A percentile compares a stretch with the other conserved stretches of the same genome.
Evolutionary conservation across 2,797 vertebrate genomes (phyloP).

Genomic region (Allobates femoralis): DNA sequence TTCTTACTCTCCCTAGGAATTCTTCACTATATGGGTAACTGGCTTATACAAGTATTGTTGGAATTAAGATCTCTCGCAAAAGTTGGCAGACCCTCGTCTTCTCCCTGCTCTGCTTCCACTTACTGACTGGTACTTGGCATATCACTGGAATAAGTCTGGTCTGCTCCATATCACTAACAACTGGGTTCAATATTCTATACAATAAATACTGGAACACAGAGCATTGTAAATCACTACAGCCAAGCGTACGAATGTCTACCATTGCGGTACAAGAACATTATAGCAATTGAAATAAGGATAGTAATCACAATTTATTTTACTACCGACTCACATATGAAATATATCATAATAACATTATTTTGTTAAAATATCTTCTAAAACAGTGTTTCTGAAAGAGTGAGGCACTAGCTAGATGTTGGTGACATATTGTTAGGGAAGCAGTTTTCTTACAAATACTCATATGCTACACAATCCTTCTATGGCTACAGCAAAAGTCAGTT

Average conservation of each 20-base stretch:
- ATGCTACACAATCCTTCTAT: too few species aligned
- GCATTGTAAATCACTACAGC: not conserved
- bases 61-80: slow-evolving; percentile 45
- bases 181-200: slow-evolving; percentile 4
- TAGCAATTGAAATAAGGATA: not conserved
- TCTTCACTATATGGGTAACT: not conserved
- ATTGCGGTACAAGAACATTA: not conserved
- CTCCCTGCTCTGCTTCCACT: not conserved
- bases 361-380: not conserved
- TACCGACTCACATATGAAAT: not conserved
- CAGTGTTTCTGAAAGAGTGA: too few species aligned
- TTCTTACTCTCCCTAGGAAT: not conserved
- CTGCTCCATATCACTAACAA: not conserved
- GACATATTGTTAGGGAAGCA: too few species aligned
- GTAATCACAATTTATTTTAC: not conserved
- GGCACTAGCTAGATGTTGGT: too few species aligned
- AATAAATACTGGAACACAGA: not conserved
- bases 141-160: slow-evolving; percentile 40
- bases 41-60: not conserved
- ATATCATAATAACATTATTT: not conserved
- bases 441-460: too few species aligned
- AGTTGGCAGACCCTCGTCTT: slow-evolving; percentile 33
- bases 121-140: slow-evolving; percentile 56
- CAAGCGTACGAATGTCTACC: not conserved
- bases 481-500: too few species aligned